Percentiles rank a stretch among this genome's conserved stretches.
Evolutionary conservation across 1,140 invertebrate species (phyloP).

Genomic region (Druon quercuslanigerum): DNA sequence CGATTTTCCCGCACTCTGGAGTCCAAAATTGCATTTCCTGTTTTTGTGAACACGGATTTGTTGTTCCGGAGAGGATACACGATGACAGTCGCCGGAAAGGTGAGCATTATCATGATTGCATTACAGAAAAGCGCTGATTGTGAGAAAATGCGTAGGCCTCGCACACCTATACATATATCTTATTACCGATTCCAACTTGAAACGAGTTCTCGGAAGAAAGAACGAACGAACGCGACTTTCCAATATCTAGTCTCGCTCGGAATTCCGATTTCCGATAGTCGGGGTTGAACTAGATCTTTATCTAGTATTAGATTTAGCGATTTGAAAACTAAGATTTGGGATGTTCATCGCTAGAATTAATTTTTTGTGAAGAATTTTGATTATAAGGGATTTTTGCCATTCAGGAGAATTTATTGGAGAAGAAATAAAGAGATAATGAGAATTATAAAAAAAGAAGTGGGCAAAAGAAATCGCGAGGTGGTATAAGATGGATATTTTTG

Average conservation of each 20-base stretch:
- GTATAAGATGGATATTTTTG: too few relatives aligned
- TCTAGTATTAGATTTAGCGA: too few relatives aligned
- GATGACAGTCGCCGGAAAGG: constrained; percentile 52
- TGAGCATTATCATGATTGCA: constrained; percentile 36
- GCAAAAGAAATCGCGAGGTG: too few relatives aligned
- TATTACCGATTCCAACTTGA: constrained; percentile 19
- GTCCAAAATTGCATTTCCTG: neutral
- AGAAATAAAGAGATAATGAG: too few relatives aligned
- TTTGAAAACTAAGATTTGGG: neutral
- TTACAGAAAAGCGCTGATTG: neutral
- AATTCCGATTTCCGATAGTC: constrained; percentile 19
- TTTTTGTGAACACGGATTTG: constrained; percentile 1
- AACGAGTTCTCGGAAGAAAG: neutral
- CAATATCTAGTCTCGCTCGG: constrained; percentile 23
- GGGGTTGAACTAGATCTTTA: neutral
- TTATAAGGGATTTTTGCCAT: too few relatives aligned
- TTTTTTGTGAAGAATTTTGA: too few relatives aligned
- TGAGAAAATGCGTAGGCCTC: constrained; percentile 15
- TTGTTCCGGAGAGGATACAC: constrained; percentile 29
- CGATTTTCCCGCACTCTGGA: constrained; percentile 16
- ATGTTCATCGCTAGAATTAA: too few relatives aligned
- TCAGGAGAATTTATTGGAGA: too few relatives aligned
- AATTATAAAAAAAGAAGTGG: too few relatives aligned
- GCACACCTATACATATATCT: neutral
- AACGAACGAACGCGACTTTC: constrained; percentile 10